Percentiles rank a stretch among this genome's conserved stretches.
Conservation (phyloP, 2,888 invertebrate genomes). For the Heliconius ismenius region DNA sequence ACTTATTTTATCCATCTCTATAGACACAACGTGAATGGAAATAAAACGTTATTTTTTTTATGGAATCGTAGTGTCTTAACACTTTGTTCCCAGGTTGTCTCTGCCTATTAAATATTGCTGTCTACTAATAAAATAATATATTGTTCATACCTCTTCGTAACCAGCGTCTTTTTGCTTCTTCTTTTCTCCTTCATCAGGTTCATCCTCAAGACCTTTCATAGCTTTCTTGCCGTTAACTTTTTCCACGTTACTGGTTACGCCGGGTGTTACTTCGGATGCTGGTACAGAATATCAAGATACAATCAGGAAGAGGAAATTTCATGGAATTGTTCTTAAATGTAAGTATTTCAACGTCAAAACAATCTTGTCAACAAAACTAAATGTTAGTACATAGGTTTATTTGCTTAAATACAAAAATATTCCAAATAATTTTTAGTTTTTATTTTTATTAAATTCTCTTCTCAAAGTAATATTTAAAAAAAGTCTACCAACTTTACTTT, state of each 20-base stretch:
- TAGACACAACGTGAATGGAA: too few species aligned
- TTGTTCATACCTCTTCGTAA: slow-evolving; percentile 62
- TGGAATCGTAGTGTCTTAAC: too few species aligned
- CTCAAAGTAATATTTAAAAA: too few species aligned
- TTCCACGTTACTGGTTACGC: slow-evolving; percentile 47
- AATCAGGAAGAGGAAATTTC: background rate
- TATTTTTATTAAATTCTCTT: too few species aligned
- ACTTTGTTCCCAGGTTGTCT: too few species aligned
- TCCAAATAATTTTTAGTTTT: too few species aligned
- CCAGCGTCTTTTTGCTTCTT: slow-evolving; percentile 71
- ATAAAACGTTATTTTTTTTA: too few species aligned
- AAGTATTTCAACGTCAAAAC: background rate
- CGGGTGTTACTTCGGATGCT: slow-evolving; percentile 38
- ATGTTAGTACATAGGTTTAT: too few species aligned
- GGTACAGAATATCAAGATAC: background rate
- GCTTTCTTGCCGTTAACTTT: slow-evolving; percentile 57
- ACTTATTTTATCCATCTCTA: too few species aligned
- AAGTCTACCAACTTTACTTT: too few species aligned
- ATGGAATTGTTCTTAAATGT: background rate
- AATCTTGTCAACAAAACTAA: background rate
- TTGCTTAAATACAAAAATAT: too few species aligned
- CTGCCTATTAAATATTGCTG: background rate
- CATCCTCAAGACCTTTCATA: slow-evolving; percentile 55
- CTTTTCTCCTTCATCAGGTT: slow-evolving; percentile 60
- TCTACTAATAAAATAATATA: background rate